Evolutionary conservation across 1,140 invertebrate species (phyloP), one percentile per base, ranked within the genome.

Genomic region (Bombus impatiens): DNA sequence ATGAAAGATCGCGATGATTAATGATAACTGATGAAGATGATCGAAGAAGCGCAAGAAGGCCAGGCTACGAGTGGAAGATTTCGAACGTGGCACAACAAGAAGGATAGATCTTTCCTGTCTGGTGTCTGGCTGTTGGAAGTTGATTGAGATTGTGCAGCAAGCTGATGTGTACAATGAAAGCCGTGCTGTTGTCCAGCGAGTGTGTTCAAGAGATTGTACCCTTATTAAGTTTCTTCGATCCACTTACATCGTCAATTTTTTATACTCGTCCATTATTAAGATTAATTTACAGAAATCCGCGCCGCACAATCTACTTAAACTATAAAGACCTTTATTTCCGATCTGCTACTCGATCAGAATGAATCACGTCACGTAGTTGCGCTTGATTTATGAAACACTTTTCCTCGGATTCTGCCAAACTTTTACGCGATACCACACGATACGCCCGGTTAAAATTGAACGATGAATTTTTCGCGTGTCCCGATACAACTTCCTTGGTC

Each of bases 11-110:
- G 37, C 53, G 76, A 67, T 78, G 76, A 78, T 78, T 78, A 78
- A 78, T 78, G 76, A 78, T 78, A 78, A 78, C 57, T 40, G 76
- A 78, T 62, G 76, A 78, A 78, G 76, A 65, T 42, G 76, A 78
- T 78, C 76, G 59, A 78, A 65, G 32, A 18, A 12, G 12, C 57
- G 22, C n/a, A 67, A 67, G 65, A 65, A 77, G 53, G 47, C 53
- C 47, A 35, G n/a, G 22, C 32, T 10, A 12, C 35, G 25, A 62
- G 35, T 5, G 37, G 28, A n/a, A 32, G 40, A 65, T 67, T 67
- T 62, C 37, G 76, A n/a, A 42, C 59, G 37, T 57, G 76, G 35
- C 32, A 32, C 76, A 13, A 22, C 57, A 18, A 65, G 76, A 42
- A 44, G 57, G 76, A 78, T 65, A 65, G 76, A 65, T 59, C 59